A percentile compares a stretch with the other conserved stretches of the same genome.
These are phyloP conservation scores for Ecdyonurus torrentis DNA, from an alignment of 2,888 invertebrate genomes.

Conservation along the genomic window DNA sequence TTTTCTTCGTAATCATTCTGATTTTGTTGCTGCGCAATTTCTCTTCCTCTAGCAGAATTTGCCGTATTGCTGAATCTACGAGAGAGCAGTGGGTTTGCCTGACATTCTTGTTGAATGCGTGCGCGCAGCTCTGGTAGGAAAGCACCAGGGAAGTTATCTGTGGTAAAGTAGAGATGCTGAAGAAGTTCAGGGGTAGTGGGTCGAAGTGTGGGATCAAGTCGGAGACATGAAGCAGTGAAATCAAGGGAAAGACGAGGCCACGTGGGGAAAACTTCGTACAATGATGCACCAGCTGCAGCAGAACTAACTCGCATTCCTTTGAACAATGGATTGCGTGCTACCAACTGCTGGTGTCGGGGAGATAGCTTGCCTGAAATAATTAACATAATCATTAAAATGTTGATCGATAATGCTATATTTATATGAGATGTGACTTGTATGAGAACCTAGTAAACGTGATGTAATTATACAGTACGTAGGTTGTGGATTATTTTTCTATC, in stretches of 20 bases:
- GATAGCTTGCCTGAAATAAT: slow-evolving; percentile 28
- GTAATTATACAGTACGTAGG: too few relatives aligned
- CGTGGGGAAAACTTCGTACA: slow-evolving; percentile 27
- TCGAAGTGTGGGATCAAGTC: slow-evolving; percentile 43
- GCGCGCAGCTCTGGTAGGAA: slow-evolving; percentile 47
- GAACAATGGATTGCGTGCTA: slow-evolving; percentile 29
- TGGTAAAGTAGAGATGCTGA: slow-evolving; percentile 44
- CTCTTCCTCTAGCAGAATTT: neutral
- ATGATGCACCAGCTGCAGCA: slow-evolving; percentile 14
- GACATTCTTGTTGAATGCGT: slow-evolving; percentile 43
- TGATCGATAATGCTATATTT: too few relatives aligned
- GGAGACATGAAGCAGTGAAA: slow-evolving; percentile 33
- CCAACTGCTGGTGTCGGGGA: slow-evolving; percentile 28
- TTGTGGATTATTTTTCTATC: too few relatives aligned
- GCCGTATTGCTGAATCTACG: neutral
- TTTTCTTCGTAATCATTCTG: slow-evolving; percentile 6
- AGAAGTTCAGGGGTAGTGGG: slow-evolving; percentile 45
- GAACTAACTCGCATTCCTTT: slow-evolving; percentile 17
- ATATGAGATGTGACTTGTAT: too few relatives aligned
- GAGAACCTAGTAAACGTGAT: too few relatives aligned
- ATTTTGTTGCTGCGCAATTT: neutral
- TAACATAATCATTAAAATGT: neutral
- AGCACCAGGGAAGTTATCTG: slow-evolving; percentile 43
- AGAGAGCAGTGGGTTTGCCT: slow-evolving; percentile 31
- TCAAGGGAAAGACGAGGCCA: slow-evolving; percentile 32